Evolutionary conservation across 1,140 invertebrate genomes (phyloP), one percentile per base, ranked within the genome.

Genomic region (Halictus rubicundus): DNA sequence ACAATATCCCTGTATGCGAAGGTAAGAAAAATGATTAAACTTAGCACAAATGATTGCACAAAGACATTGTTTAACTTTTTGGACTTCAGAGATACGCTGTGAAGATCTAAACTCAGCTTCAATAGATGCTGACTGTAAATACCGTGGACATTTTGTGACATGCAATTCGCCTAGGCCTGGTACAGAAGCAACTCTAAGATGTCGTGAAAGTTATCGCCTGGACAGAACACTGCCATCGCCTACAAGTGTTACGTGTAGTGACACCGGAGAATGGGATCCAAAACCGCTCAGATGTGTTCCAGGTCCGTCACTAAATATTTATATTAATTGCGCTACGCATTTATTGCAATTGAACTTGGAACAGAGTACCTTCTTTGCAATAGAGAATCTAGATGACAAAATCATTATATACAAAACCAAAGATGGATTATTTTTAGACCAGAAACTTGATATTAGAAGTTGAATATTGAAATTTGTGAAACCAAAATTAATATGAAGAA

Each of bases 271-370:
- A 42, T 93, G 92, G 92, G 87, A 89, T 21, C 91, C 92, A 14
- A 71, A 89, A 4, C 92, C 92, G 59, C 91, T 93, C 60, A 75
- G 42, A 78, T 93, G 92, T 49, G 39, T 92, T 65, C 88, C 92
- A 92, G 92, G 92, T 93, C 88, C 88, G 89, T 37, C 49, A 57
- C 82, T 91, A 70, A 90, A 90, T 87, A 75, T 92, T 83, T 60
- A 86, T 68, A 42, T 91, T 85, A 85, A 90, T 23, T 81, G 86
- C 9, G 77, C 68, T 39, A 49, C 86, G 21, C 9, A 87, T 1
- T 60, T 16, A 23, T 39, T 66, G 0, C 27, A 80, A 27, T 57
- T 52, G 21, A 23, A 49, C 54, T 10, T 60, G 16, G 0, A 68
- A 23, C 74, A 32, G 19, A 69, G 65, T 76, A 72, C 78, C 57